Evolutionary conservation across 2,888 invertebrate genomes (phyloP), one percentile per base, ranked within the genome.

Genomic region (Actias luna): DNA sequence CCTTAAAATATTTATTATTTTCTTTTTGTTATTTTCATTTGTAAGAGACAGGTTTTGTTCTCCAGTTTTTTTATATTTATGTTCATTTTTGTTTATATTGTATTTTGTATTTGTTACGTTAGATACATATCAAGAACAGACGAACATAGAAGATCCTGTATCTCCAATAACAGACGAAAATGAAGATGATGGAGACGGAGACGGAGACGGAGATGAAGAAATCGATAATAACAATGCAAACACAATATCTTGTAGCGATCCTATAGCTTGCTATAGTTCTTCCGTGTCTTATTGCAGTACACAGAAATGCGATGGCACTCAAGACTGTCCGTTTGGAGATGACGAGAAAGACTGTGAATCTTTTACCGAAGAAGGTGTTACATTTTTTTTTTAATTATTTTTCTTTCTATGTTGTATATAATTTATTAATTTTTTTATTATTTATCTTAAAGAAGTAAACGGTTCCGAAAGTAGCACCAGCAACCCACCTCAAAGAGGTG

Each of bases 241-340:
- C 31, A 58, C n/a, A 18, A 31, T 33, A 16, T 3, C 25, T 50
- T 70, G 69, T 58, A 50, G 29, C 14, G 62, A 66, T 1, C 69
- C 68, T 1, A 58, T 72, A 0, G 64, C 70, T 2, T 78, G 78
- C 59, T 59, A 65, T 0, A 68, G 70, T 58, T 74, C 76, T 0
- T 63, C 67, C 0, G 59, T 66, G 2, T 68, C 65, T 0, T 70
- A 74, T 25, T 80, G 80, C 62, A 66, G 65, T 0, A 63, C 67
- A 4, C 69, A 76, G 36, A 58, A 42, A 16, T 82, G 82, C 50
- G 67, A 82, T 33, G 71, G 74, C 2, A 4, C 12, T 0, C 0
- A 0, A 0, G 74, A 80, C 50, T 83, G 81, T 60, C 77, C 79
- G 0, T 65, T 67, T 0, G 75, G 75, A 3, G 76, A 77, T 10